Evolutionary conservation across 2,113 vertebrate species (phyloP).

Genomic region (Grallaria varia): DNA sequence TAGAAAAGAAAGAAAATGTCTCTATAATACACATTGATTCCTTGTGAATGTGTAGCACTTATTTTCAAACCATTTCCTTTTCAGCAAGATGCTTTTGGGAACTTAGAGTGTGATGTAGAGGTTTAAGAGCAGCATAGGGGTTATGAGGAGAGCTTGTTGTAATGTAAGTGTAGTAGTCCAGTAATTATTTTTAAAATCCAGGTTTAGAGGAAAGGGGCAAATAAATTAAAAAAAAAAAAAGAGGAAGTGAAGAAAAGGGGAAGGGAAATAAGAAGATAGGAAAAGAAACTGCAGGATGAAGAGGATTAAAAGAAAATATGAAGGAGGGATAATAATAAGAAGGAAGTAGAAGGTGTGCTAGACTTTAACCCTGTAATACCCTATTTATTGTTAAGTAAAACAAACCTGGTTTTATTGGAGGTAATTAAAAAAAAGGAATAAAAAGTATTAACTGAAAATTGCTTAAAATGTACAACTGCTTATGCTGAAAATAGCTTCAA

Average conservation of each 20-base stretch:
- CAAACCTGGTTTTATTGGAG: neutral
- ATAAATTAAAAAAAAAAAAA: neutral
- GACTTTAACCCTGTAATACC: neutral
- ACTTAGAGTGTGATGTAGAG: accelerated
- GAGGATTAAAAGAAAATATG: neutral
- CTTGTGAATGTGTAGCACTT: accelerated
- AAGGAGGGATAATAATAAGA: neutral
- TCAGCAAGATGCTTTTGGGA: neutral
- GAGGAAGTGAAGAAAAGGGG: accelerated
- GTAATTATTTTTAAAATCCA: neutral
- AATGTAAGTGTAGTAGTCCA: neutral
- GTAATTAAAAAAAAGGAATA: neutral
- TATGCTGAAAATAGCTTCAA: accelerated
- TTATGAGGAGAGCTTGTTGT: neutral
- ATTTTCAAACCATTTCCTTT: neutral
- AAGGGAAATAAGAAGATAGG: neutral
- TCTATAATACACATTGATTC: neutral
- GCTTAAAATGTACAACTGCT: neutral
- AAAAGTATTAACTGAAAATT: neutral
- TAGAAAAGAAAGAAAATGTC: neutral
- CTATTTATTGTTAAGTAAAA: neutral
- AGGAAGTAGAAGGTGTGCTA: neutral
- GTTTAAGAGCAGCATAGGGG: neutral
- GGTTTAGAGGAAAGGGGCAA: neutral
- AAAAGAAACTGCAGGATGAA: neutral